Evolutionary conservation across 2,797 vertebrate genomes (phyloP).

Genomic region (Sebastiscus tertius): DNA sequence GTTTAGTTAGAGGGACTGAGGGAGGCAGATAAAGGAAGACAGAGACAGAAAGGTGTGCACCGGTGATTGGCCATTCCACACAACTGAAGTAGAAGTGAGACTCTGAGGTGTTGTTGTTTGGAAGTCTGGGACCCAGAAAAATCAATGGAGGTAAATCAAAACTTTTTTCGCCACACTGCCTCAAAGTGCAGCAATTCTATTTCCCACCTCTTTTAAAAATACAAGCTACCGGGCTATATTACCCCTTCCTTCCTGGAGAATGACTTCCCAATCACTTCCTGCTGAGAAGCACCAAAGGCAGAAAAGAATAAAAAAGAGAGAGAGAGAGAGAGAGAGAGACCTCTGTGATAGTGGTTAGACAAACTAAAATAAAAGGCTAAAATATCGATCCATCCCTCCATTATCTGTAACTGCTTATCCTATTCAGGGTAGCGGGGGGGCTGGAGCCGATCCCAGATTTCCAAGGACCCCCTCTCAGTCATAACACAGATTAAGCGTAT

Average conservation of each 20-base stretch:
- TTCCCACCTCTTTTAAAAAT: slow-evolving; percentile 38
- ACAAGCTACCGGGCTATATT: slow-evolving; percentile 34
- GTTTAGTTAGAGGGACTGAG: slow-evolving; percentile 1
- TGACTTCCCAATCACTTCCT: slow-evolving; percentile 51
- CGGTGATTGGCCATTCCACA: slow-evolving; percentile 47
- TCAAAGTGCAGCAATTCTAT: slow-evolving; percentile 60
- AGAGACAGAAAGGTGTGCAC: slow-evolving; percentile 20
- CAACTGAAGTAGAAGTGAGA: slow-evolving; percentile 42
- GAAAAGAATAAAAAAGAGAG: slow-evolving; percentile 21
- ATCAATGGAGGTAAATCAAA: slow-evolving; percentile 75
- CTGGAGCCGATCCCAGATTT: no score
- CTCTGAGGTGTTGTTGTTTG: slow-evolving; percentile 68
- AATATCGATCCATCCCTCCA: background rate
- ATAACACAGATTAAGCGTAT: no score
- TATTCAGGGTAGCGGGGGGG: no score
- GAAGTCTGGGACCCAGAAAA: slow-evolving; percentile 69
- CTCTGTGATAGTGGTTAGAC: background rate
- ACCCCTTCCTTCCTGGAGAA: slow-evolving; percentile 41
- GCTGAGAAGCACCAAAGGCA: slow-evolving; percentile 46
- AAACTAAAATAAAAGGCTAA: background rate
- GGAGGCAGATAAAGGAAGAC: slow-evolving; percentile 38
- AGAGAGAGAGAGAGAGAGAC: background rate
- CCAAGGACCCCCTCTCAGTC: no score
- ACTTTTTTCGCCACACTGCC: slow-evolving; percentile 60
- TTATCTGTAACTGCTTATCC: no score